Base-by-base conservation (phyloP, 2,888 invertebrate species). In the Galeopsomyia nigrocyanea region DNA sequence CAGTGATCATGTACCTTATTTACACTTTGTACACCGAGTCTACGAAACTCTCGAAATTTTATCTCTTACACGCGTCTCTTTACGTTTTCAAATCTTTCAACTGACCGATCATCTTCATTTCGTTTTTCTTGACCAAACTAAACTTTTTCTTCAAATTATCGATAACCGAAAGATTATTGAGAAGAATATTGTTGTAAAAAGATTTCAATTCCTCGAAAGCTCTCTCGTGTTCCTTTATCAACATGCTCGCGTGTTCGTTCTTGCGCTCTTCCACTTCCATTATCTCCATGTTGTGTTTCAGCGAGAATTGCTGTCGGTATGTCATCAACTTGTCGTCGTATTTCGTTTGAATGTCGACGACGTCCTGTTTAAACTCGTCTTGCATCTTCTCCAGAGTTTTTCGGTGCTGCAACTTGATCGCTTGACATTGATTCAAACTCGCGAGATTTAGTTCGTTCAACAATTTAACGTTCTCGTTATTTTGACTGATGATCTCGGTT, bases 171-270 rank as follows among this genome's bases (percentile, higher is more conserved):
- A 98, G 88, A 87, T 98, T 98, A 85, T 97, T 97, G 16, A 96
- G 88, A 0, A 96, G 96, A 66, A 98, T 97, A 80, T 97, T 96
- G 81, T 97, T 97, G 83, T 97, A 98, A 87, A 97, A 98, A 86
- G 94, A 95, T 85, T 97, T 97, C 88, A 98, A 92, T 84, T 97
- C 95, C 56, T 91, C 90, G 83, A 96, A 95, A 0, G 95, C 93
- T 79, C 91, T 91, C 76, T 96, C 95, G 82, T 98, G 97, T 80
- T 93, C 92, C 49, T 90, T 89, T 76, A 95, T 94, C 73, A 98
- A 87, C 51, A 92, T 92, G 13, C 92, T 90, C 5, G 97, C 91
- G 83, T 97, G 97, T 64, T 91, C 91, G 86, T 96, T 96, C 87
- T 98, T 98, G 55, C 96, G 90, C 82, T 97, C 96, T 83, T 97